Percentiles rank a stretch among this genome's conserved stretches.
phyloP scores from a whole-genome alignment of 2,797 vertebrate species.

The Tiaroga cobitis region DNA sequence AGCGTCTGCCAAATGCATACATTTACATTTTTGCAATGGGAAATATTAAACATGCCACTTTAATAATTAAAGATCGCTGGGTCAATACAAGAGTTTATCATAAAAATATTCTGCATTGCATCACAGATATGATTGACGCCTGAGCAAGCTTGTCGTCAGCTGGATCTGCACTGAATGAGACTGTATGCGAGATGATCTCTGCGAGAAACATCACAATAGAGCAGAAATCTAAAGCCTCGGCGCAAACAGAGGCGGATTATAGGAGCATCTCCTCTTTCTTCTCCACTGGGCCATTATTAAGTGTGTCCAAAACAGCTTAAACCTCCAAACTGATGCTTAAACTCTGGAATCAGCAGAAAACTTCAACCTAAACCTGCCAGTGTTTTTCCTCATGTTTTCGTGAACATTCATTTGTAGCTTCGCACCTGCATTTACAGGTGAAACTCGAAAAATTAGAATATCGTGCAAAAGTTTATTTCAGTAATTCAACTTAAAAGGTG shows the following conservation, averaged over 20 bases:
- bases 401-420: background rate
- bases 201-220: conserved; percentile 63
- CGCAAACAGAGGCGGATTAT: conserved; percentile 77
- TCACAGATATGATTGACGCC: background rate
- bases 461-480: too few relatives aligned
- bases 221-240: conserved; percentile 69
- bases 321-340: background rate
- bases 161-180: background rate
- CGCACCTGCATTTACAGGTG: background rate
- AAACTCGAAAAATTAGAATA: too few relatives aligned
- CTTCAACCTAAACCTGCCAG: background rate
- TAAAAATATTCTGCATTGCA: background rate
- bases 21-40: background rate
- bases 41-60: too few relatives aligned
- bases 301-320: background rate
- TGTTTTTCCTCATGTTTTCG: background rate
- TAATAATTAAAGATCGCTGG: background rate
- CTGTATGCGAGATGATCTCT: conserved; percentile 9
- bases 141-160: background rate
- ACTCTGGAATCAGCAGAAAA: background rate
- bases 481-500: too few relatives aligned
- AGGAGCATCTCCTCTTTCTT: conserved; percentile 69
- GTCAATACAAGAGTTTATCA: background rate
- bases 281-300: conserved; percentile 14
- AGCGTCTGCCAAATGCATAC: background rate